Percentiles rank a stretch among this genome's conserved stretches.
Evolutionary conservation across 2,113 vertebrate genomes (phyloP).

Genomic region (zebrafish (Danio rerio)): DNA sequence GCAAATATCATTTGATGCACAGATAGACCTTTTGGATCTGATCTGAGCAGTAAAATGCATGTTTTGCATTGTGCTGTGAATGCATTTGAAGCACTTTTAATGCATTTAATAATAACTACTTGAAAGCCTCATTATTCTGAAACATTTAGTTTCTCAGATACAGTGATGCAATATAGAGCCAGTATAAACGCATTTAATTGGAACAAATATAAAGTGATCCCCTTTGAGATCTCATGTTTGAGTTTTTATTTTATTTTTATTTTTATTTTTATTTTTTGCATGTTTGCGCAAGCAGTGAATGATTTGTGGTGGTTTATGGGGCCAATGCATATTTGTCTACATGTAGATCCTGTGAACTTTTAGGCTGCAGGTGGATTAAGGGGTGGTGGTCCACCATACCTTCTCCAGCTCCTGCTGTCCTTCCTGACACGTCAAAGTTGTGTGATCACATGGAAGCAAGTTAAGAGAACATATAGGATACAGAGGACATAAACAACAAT

Average conservation of each 20-base stretch:
- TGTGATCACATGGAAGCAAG: conserved; percentile 11
- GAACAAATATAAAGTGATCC: not conserved
- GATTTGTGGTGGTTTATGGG: not conserved
- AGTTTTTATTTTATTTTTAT: too few relatives aligned
- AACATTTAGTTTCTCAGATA: not conserved
- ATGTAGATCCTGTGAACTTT: conserved; percentile 24
- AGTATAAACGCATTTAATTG: not conserved
- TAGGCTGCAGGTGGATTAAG: conserved; percentile 21
- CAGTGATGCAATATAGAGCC: not conserved
- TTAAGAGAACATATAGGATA: not conserved
- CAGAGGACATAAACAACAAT: not conserved
- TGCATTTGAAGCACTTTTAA: conserved; percentile 7
- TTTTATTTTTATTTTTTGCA: too few relatives aligned
- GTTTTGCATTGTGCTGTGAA: conserved; percentile 11
- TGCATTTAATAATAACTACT: conserved; percentile 7
- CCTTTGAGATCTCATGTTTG: not conserved
- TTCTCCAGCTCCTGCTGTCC: conserved; percentile 52
- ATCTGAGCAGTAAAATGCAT: not conserved
- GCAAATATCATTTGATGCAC: conserved; percentile 25
- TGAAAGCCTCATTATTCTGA: not conserved
- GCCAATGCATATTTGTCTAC: conserved; percentile 4
- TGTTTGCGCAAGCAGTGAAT: conserved; percentile 15
- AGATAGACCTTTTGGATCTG: conserved; percentile 3
- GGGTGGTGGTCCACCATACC: conserved; percentile 49
- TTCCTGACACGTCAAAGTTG: not conserved